phyloP scores from a whole-genome alignment of 2,797 vertebrate species.

The Xerus rutilus region DNA sequence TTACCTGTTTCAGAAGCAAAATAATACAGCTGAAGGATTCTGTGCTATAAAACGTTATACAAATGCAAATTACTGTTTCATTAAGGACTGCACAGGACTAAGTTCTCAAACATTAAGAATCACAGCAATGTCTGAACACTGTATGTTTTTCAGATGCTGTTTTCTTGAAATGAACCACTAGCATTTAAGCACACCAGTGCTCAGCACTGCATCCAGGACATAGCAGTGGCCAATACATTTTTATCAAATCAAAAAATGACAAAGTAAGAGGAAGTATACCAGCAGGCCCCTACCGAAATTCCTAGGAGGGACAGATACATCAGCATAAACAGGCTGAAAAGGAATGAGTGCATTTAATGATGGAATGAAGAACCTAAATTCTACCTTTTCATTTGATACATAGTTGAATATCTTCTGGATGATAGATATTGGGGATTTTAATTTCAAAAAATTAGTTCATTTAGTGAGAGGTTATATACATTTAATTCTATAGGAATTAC shows the following conservation, averaged over 20 bases:
- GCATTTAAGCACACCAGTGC: not conserved
- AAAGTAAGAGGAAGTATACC: not conserved
- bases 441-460: not conserved
- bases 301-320: not conserved
- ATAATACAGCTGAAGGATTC: not conserved
- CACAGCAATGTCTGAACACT: not conserved
- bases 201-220: not conserved
- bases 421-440: not conserved
- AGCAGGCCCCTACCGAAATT: not conserved
- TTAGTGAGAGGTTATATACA: not conserved
- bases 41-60: not conserved
- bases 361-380: not conserved
- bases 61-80: not conserved
- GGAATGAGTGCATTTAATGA: not conserved
- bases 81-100: not conserved
- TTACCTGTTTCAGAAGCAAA: conserved; percentile 16
- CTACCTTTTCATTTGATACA: not conserved
- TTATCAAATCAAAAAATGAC: not conserved
- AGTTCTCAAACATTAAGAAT: not conserved
- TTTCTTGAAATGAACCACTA: not conserved
- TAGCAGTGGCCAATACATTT: not conserved
- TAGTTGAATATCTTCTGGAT: not conserved
- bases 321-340: not conserved
- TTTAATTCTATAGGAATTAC: conserved; percentile 22
- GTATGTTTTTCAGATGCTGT: not conserved